Percentiles rank a stretch among this genome's conserved stretches.
Conservation (phyloP, 2,888 invertebrate genomes). For the Automeris io region DNA sequence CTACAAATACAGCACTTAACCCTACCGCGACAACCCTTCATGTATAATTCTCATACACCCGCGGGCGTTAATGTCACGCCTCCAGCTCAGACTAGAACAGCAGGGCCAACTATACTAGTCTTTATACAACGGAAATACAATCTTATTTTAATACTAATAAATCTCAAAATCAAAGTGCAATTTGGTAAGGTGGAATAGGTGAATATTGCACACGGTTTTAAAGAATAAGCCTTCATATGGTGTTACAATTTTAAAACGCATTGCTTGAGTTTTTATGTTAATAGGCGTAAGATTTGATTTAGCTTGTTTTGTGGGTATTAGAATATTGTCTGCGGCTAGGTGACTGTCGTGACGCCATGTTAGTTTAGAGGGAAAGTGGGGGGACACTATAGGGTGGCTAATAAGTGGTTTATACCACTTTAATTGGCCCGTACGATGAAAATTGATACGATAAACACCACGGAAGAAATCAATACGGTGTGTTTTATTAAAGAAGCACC, state of each 20-base stretch:
- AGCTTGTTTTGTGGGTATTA: slow-evolving; percentile 11
- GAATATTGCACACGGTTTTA: slow-evolving; percentile 57
- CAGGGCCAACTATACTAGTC: slow-evolving; percentile 38
- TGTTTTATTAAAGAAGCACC: slow-evolving; percentile 48
- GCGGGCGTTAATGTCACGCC: slow-evolving; percentile 73
- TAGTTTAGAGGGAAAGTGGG: slow-evolving; percentile 60
- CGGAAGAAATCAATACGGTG: slow-evolving; percentile 44
- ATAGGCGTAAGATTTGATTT: slow-evolving; percentile 21
- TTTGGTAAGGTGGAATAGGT: slow-evolving; percentile 35
- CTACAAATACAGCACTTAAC: slow-evolving; percentile 58
- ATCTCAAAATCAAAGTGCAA: slow-evolving; percentile 19
- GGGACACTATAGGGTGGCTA: slow-evolving; percentile 55
- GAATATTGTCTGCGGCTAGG: slow-evolving; percentile 48
- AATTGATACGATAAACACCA: slow-evolving; percentile 44
- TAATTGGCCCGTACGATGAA: slow-evolving; percentile 64
- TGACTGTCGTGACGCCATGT: slow-evolving; percentile 74
- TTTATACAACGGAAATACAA: slow-evolving; percentile 16
- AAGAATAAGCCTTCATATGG: slow-evolving; percentile 65
- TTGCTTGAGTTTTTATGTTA: slow-evolving; percentile 22
- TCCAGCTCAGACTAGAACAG: slow-evolving; percentile 57
- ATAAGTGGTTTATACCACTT: slow-evolving; percentile 66
- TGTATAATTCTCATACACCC: slow-evolving; percentile 64
- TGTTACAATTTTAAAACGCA: slow-evolving; percentile 19
- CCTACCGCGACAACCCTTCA: slow-evolving; percentile 65
- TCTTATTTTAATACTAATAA: slow-evolving; percentile 13